A percentile compares a stretch with the other conserved stretches of the same genome.
phyloP scores from a whole-genome alignment of 1,140 invertebrate species.

The Pachyrhynchus sulphureomaculatus region DNA sequence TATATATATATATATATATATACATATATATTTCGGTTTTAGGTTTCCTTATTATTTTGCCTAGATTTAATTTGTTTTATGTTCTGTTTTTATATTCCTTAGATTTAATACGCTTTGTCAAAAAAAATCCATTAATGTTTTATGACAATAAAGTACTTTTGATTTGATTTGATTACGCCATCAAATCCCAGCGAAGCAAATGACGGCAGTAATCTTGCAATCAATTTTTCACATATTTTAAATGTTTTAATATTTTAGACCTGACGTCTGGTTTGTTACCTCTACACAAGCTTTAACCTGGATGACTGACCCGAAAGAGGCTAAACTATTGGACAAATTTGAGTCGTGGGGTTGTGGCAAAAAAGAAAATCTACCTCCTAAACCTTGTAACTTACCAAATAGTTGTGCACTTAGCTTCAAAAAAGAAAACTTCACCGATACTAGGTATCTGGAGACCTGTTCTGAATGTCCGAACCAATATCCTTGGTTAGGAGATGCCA shows the following conservation, averaged over 20 bases:
- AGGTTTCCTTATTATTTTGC: too few species aligned
- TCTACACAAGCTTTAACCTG: constrained; percentile 87
- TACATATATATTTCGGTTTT: too few species aligned
- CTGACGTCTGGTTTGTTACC: constrained; percentile 89
- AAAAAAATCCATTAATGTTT: too few species aligned
- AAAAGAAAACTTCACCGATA: constrained; percentile 74
- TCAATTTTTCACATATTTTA: too few species aligned
- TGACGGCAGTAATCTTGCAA: too few species aligned
- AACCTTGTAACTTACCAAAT: constrained; percentile 78
- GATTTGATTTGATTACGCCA: too few species aligned
- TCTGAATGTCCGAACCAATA: constrained; percentile 82
- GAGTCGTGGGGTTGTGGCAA: constrained; percentile 81
- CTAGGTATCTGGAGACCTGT: constrained; percentile 87
- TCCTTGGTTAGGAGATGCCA: constrained; percentile 83
- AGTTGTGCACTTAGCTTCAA: constrained; percentile 84
- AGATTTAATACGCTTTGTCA: too few species aligned
- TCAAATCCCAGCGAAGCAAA: too few species aligned
- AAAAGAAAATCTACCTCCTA: constrained; percentile 64
- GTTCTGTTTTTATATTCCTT: too few species aligned
- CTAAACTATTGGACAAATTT: constrained; percentile 68
- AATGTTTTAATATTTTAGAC: constrained; percentile 63
- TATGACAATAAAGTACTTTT: too few species aligned
- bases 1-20: too few species aligned
- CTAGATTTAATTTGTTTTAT: too few species aligned
- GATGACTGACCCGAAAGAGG: constrained; percentile 83